Base-by-base conservation (phyloP, 2,888 invertebrate species). In the Coleophora deauratella region DNA sequence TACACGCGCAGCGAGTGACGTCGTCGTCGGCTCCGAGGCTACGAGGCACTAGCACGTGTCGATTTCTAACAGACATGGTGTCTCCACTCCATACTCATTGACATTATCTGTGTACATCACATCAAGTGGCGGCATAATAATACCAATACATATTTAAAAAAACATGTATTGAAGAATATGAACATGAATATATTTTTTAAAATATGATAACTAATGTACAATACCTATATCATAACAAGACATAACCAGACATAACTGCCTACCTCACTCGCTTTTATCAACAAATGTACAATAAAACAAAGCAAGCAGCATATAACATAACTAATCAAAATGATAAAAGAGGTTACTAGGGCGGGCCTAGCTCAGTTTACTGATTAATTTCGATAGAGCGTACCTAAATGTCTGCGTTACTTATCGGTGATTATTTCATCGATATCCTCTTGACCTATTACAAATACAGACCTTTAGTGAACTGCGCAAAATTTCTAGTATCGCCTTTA, bases 401-500 rank as follows among this genome's bases (percentile, higher is more conserved):
- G 21, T 21, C 21, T 31, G 10, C 9, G 6, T 11, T 64, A 66
- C 67, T 59, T 50, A 40, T 47, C 42, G 48, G 40, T 51, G n/a
- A 46, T 60, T 63, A 64, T 66, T 57, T 59, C 55, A 50, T 54
- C 47, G 54, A 55, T 55, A 54, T 68, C 57, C 56, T 67, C 72
- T 72, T 78, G 77, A 74, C 76, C 73, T 64, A 67, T 70, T 64
- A 65, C 62, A 53, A 60, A 27, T 27, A 36, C n/a, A 10, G 55
- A 69, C 55, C 48, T 49, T 41, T 43, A 46, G 44, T 46, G n/a
- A 42, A 67, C 61, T 75, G 66, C 76, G 77, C 71, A 74, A 55
- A 66, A 61, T 6, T 3, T 21, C 21, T 21, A 45, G 44, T 11
- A 11, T 11, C 10, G 31, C 9, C 31, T 31, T 10, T 31, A 11